Percentiles rank a stretch among this genome's conserved stretches.
These are phyloP conservation scores for Rhinoptilus africanus DNA, from an alignment of 2,113 vertebrate genomes.

Conservation along the genomic window DNA sequence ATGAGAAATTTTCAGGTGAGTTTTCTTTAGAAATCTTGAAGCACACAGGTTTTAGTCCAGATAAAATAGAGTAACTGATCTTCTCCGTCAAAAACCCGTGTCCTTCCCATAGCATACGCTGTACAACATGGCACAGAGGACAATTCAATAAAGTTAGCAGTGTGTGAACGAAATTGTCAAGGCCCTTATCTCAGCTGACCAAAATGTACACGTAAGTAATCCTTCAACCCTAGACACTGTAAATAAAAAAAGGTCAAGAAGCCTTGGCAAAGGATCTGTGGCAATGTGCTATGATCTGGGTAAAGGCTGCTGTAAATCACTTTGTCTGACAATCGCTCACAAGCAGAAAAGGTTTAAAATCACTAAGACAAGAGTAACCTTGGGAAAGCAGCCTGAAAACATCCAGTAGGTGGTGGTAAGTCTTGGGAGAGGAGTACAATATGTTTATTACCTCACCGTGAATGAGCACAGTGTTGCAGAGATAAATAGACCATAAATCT, in stretches of 20 bases:
- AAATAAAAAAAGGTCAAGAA: conserved; percentile 35
- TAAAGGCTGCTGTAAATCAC: conserved; percentile 23
- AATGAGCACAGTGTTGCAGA: neutral
- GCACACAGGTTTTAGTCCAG: neutral
- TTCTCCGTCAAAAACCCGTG: neutral
- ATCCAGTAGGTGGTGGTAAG: neutral
- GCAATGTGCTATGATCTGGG: neutral
- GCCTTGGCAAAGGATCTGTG: neutral
- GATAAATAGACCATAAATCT: neutral
- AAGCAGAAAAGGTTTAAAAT: conserved; percentile 1
- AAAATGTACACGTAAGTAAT: neutral
- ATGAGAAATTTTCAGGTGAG: neutral
- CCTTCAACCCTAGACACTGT: neutral
- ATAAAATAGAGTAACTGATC: neutral
- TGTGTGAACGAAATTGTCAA: neutral
- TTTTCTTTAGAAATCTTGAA: neutral
- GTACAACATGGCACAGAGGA: neutral
- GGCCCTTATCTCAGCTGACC: conserved; percentile 18
- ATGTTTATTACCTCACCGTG: neutral
- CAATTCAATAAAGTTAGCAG: conserved; percentile 27
- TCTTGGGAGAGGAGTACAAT: neutral
- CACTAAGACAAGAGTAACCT: neutral
- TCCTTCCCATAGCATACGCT: neutral
- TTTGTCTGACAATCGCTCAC: neutral
- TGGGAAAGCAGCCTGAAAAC: neutral